These are phyloP conservation scores for Enteromius trimaculatus DNA, from an alignment of 2,797 vertebrate genomes.

Conservation along the genomic window DNA sequence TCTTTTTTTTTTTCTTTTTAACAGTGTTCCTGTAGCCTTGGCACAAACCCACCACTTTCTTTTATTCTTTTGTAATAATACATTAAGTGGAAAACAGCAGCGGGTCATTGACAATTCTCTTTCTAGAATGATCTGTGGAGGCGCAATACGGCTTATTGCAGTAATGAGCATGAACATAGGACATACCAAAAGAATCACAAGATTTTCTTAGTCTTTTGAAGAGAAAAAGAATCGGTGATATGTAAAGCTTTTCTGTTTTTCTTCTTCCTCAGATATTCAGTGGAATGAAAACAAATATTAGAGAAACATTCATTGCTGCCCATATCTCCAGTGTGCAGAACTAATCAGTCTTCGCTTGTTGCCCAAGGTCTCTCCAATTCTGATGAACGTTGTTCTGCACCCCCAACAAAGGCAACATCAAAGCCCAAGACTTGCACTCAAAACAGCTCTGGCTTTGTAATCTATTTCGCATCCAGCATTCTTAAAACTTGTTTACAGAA, in stretches of 20 bases:
- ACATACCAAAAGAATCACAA: constrained; percentile 65
- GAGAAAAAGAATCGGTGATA: constrained; percentile 77
- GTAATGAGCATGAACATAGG: constrained; percentile 73
- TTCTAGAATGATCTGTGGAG: constrained; percentile 72
- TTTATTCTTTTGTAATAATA: constrained; percentile 74
- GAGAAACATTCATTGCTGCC: constrained; percentile 69
- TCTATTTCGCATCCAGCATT: constrained; percentile 69
- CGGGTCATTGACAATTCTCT: constrained; percentile 78
- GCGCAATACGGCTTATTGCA: constrained; percentile 75
- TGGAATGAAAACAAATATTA: constrained; percentile 73
- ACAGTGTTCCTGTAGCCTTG: constrained; percentile 61
- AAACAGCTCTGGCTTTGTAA: constrained; percentile 67
- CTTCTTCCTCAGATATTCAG: constrained; percentile 74
- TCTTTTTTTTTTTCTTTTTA: constrained; percentile 42
- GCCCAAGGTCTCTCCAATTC: constrained; percentile 72
- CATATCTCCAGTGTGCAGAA: constrained; percentile 71
- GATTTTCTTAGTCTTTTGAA: constrained; percentile 71
- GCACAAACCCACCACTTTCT: constrained; percentile 62
- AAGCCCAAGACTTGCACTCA: constrained; percentile 64
- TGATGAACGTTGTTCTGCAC: constrained; percentile 71
- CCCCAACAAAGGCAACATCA: constrained; percentile 70
- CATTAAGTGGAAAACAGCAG: constrained; percentile 74
- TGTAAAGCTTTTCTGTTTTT: constrained; percentile 76
- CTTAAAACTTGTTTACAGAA: constrained; percentile 74
- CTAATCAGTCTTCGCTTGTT: constrained; percentile 73